phyloP scores from a whole-genome alignment of 1,140 invertebrate species.

The Probaryconus sp. region DNA sequence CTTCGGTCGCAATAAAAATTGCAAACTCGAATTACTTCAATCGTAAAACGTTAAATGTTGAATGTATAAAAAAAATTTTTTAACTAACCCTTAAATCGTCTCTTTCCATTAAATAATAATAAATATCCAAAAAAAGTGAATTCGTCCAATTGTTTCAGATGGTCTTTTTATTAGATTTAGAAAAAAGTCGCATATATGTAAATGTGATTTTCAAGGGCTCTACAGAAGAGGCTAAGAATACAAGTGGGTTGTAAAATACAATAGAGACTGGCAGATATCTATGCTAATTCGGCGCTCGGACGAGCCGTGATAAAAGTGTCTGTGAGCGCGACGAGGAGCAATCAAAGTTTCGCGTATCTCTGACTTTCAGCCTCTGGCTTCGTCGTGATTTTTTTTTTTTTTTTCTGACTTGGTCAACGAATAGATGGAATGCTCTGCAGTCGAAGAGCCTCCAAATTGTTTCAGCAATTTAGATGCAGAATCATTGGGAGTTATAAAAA shows the following conservation, averaged over 20 bases:
- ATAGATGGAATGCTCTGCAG: constrained; percentile 39
- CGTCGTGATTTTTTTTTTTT: constrained; percentile 36
- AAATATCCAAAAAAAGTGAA: too few relatives aligned
- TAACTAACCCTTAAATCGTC: too few relatives aligned
- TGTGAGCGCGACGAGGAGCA: constrained; percentile 57
- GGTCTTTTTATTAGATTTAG: constrained; percentile 38
- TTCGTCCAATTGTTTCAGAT: constrained; percentile 8
- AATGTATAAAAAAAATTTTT: too few relatives aligned
- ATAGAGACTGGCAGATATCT: constrained; percentile 64
- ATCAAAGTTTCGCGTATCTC: constrained; percentile 63
- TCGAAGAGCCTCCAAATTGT: constrained; percentile 19
- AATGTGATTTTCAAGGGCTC: constrained; percentile 55
- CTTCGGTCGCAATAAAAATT: too few relatives aligned
- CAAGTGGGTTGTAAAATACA: constrained; percentile 63
- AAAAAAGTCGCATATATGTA: constrained; percentile 48
- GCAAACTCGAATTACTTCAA: too few relatives aligned
- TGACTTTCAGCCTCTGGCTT: constrained; percentile 46
- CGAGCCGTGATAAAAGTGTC: constrained; percentile 64
- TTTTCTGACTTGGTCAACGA: constrained; percentile 30
- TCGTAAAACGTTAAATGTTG: too few relatives aligned
- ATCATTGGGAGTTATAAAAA: constrained; percentile 2
- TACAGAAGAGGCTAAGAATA: constrained; percentile 57
- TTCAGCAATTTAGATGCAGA: neutral
- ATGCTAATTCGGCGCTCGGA: constrained; percentile 65
- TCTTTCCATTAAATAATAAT: too few relatives aligned